Evolutionary conservation across 2,888 invertebrate species (phyloP).

Genomic region (Plusia festucae): DNA sequence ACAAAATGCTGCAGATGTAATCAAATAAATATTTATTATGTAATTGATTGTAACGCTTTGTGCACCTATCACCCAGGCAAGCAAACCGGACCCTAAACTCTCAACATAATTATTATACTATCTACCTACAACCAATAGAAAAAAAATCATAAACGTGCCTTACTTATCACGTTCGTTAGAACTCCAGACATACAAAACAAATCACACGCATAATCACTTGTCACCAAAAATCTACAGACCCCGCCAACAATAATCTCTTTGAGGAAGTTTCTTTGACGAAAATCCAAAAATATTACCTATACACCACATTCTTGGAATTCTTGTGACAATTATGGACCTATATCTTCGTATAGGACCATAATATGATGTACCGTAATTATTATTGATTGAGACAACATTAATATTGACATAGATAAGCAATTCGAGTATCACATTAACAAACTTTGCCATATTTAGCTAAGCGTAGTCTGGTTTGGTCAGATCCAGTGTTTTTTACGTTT

Average conservation of each 20-base stretch:
- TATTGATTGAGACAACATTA: constrained; percentile 14
- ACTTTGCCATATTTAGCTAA: constrained; percentile 18
- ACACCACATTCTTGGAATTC: background rate
- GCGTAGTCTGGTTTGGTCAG: constrained; percentile 17
- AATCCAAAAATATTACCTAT: background rate
- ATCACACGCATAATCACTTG: background rate
- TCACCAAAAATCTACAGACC: background rate
- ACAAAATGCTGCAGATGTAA: no score
- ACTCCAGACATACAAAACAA: background rate
- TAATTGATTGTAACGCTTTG: no score
- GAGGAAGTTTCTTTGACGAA: background rate
- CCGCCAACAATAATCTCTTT: background rate
- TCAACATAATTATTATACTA: no score
- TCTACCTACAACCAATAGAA: no score
- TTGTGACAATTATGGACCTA: background rate
- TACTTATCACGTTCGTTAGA: background rate
- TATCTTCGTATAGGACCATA: no score
- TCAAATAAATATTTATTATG: no score
- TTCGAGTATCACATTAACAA: constrained; percentile 13
- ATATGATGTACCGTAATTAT: constrained; percentile 10
- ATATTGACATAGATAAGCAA: constrained; percentile 8
- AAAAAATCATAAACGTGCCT: no score
- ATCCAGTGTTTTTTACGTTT: background rate
- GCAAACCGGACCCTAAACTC: no score
- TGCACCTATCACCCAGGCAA: no score